Evolutionary conservation across 2,797 vertebrate species (phyloP).

Genomic region (Acestrorhynchus altus): DNA sequence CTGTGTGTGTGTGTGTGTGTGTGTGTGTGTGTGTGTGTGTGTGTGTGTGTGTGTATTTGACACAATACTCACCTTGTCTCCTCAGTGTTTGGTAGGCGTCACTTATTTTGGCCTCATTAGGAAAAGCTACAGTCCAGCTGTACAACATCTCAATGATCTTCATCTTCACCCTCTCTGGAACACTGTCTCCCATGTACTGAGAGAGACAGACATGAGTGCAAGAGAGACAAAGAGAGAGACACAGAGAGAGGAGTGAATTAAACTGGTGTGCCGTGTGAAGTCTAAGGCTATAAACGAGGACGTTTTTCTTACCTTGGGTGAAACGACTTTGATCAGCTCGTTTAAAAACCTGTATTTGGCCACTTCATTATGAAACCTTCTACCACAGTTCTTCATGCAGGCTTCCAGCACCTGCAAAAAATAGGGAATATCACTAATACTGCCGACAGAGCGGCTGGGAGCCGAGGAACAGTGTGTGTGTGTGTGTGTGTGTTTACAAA

Average conservation of each 20-base stretch:
- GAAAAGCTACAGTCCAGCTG: slow-evolving; percentile 94
- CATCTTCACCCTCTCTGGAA: slow-evolving; percentile 91
- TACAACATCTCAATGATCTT: slow-evolving; percentile 94
- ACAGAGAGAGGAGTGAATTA: neutral
- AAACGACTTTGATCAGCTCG: slow-evolving; percentile 96
- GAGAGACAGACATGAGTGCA: neutral
- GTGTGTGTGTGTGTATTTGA: neutral
- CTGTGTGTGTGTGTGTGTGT: too few relatives aligned
- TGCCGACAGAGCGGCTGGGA: too few relatives aligned
- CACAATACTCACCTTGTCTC: slow-evolving; percentile 81
- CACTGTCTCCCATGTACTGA: slow-evolving; percentile 91
- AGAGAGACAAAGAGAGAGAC: neutral
- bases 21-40: too few relatives aligned
- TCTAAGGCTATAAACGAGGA: neutral
- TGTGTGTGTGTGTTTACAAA: neutral
- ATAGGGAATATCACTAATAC: slow-evolving; percentile 4
- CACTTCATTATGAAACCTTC: slow-evolving; percentile 94
- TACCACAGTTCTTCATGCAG: slow-evolving; percentile 97
- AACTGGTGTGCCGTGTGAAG: neutral
- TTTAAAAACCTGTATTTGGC: slow-evolving; percentile 96
- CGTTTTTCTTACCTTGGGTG: slow-evolving; percentile 86
- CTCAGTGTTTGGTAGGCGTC: slow-evolving; percentile 95
- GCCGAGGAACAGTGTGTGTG: too few relatives aligned
- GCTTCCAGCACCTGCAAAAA: slow-evolving; percentile 90
- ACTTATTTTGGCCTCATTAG: slow-evolving; percentile 90